phyloP scores from a whole-genome alignment of 92 coral and sea anemone genomes.

The Umimayanthus kanabou region DNA sequence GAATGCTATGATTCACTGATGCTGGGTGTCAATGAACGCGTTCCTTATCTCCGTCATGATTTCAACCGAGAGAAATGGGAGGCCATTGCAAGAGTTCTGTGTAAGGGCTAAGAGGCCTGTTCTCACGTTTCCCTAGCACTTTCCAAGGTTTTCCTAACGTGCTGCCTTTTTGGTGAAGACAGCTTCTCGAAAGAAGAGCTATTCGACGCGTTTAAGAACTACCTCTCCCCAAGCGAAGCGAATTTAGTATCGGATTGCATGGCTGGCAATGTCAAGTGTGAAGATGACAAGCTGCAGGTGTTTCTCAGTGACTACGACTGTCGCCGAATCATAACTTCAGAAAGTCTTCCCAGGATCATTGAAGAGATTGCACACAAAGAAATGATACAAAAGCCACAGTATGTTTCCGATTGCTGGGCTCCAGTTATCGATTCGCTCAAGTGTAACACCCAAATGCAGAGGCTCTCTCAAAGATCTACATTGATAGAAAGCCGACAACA shows the following conservation, averaged over 20 bases:
- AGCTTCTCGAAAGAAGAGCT: background rate
- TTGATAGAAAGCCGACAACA: constrained; percentile 10
- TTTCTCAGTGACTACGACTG: background rate
- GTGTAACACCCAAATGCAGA: background rate
- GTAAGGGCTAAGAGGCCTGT: background rate
- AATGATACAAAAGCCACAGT: constrained; percentile 17
- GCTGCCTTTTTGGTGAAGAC: too few species aligned
- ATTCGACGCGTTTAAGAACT: background rate
- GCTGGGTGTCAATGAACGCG: constrained; percentile 53
- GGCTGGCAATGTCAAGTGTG: constrained; percentile 13
- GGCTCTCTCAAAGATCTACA: background rate
- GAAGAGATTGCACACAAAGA: constrained; percentile 27
- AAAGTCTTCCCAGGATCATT: constrained; percentile 1
- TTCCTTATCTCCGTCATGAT: constrained; percentile 62
- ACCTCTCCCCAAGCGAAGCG: background rate
- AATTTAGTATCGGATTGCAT: constrained; percentile 5
- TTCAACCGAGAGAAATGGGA: constrained; percentile 58
- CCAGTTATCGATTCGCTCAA: background rate
- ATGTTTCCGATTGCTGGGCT: constrained; percentile 17
- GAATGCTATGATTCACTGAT: constrained; percentile 19
- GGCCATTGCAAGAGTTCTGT: constrained; percentile 58
- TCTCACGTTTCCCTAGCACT: constrained; percentile 44
- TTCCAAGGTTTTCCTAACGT: too few species aligned
- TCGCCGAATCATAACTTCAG: background rate
- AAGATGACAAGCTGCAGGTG: constrained; percentile 1